Conservation (phyloP, 2,113 vertebrate genomes). For the Gopherus evgoodei region DNA sequence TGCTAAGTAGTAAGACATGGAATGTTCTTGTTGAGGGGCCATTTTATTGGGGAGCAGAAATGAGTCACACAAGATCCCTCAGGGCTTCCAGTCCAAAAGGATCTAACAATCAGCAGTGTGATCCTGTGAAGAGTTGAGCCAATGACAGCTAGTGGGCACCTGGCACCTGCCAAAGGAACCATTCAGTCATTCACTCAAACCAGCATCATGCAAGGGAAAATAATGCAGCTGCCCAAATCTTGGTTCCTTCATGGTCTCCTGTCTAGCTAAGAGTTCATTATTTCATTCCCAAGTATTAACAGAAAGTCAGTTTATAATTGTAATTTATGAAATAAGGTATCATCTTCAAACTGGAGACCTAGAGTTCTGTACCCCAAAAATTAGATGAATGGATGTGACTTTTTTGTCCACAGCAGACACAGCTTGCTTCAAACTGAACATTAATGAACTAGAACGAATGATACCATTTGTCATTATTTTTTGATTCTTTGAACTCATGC, state of each 20-base stretch:
- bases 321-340: constrained; percentile 16
- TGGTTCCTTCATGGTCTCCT: not conserved
- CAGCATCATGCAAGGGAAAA: not conserved
- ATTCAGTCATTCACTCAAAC: not conserved
- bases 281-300: not conserved
- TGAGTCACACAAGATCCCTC: not conserved
- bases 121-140: not conserved
- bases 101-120: not conserved
- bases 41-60: not conserved
- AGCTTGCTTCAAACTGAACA: constrained; percentile 18
- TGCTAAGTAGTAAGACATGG: not conserved
- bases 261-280: not conserved
- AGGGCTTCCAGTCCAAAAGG: not conserved
- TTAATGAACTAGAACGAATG: not conserved
- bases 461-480: constrained; percentile 14
- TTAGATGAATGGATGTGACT: constrained; percentile 39
- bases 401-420: not conserved
- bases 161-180: not conserved
- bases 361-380: not conserved
- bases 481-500: not conserved
- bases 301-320: not conserved
- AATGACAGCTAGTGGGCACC: not conserved
- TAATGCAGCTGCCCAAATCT: not conserved
- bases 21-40: not conserved
- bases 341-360: not conserved